Base-by-base conservation (phyloP, 2,888 invertebrate species). In the Drosophila kambysellisi region DNA sequence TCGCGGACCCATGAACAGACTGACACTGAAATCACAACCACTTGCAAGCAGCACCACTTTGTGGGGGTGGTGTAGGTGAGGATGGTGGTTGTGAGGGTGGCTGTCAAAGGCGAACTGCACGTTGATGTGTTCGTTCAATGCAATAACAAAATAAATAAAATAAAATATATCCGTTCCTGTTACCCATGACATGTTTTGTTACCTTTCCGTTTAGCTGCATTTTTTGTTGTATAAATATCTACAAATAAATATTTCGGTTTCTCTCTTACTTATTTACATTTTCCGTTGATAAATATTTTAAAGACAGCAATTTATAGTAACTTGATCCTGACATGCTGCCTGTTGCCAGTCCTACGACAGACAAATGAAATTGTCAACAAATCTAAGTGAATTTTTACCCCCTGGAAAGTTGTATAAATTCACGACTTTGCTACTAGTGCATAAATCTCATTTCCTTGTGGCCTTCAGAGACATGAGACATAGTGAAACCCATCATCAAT, bases 201-300 rank as follows among this genome's bases (percentile, higher is more conserved):
- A 63, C 71, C 81, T 68, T 59, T 75, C 71, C 71, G 76, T 56
- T 82, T 72, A 76, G 65, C 51, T 63, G 58, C 29, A 61, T 54
- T 53, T 56, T 20, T 9, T 25, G 20, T 25, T 25, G 20, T 25
- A 25, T 25, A 25, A 25, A 41, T 41, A 70, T 63, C 63, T 74
- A 71, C 64, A 61, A 37, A 78, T 70, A 81, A 74, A 78, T 63
- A 78, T 81, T 66, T 72, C 62, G 43, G 37, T 29, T 56, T 58
- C 72, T 62, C 58, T 57, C n/a, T 39, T 37, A 39, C 35, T 25
- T 35, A 9, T 50, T 17, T 73, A 51, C 32, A 59, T 62, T 62
- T 25, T 50, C n/a, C 64, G 70, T 75, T 84, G 74, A 76, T 79
- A 82, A 74, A 86, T 75, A 81, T 79, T 83, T 85, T 60, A 81